Evolutionary conservation across 2,113 vertebrate genomes (phyloP), one percentile per base, ranked within the genome.

Genomic region (Semnornis frantzii): DNA sequence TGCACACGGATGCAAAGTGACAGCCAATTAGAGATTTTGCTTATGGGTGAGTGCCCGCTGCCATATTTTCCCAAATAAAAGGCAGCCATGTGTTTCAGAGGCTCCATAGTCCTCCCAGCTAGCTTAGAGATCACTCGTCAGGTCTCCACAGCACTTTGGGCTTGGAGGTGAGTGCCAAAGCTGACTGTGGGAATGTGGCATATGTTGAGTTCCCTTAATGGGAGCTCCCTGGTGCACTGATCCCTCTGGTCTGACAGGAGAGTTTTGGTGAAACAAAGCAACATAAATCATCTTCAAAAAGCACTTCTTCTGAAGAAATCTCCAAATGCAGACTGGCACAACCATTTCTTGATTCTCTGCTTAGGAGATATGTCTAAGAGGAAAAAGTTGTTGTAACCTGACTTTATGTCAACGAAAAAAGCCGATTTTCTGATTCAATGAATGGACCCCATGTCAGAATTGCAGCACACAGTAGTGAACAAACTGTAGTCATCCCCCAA

Each of bases 191-290:
- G 46, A 30, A 81, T 3, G 5, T 17, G 34, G 25, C 19, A 63
- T 6, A 3, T 5, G 6, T 3, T 30, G 30, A 8, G 1, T 37
- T 34, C 12, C 65, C 1, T 3, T 44, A 37, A 8, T 3, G 14
- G 65, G 48, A 92, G 28, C 8, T 50, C n/a, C 27, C 4, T 30
- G 10, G 0, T 1, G 4, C 10, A 4, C 16, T 2, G 0, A 7
- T 13, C 24, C 13, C 57, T 58, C 48, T 63, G 34, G n/a, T n/a
- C 58, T 5, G 48, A 48, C 48, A 21, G 8, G 19, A 10, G 8
- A 46, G 16, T 7, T 46, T 46, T 7, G 17, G 46, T 18, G 46
- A 18, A 46, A 17, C 46, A 46, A 46, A 48, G 48, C 48, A 48
- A 9, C 48, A 20, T 48, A 21, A 21, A 20, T 48, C 5, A 21